Base-by-base conservation (phyloP, 2,113 vertebrate genomes). In the Condylura cristata region DNA sequence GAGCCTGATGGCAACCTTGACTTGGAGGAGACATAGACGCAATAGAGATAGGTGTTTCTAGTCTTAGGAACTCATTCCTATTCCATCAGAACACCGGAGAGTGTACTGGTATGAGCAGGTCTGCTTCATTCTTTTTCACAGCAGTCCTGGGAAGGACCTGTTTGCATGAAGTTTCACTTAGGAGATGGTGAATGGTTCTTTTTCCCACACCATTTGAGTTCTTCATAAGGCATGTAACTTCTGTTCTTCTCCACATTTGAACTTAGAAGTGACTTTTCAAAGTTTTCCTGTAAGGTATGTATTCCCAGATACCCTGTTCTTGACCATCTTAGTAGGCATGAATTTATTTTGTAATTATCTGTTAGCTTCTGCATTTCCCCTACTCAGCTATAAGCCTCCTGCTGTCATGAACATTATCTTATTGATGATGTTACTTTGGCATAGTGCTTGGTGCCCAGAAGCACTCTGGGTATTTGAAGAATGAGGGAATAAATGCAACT, bases 101-200 rank as follows among this genome's bases (percentile, higher is more conserved):
- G 14, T 68, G 26, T 83, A 56, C 80, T 85, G 56, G n/a, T 87
- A 17, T 72, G 34, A 63, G 80, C 14, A 41, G 39, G 30, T 41
- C 86, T 75, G 53, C 58, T 95, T 89, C 70, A 56, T 80, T 88
- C 65, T 41, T 96, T 94, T 94, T 90, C 76, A 76, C 39, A 91
- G 84, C 58, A 91, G 4, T 34, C 53, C 41, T 12, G 32, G 71
- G 75, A 92, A 90, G 51, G 48, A 75, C 18, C 30, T 39, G 0
- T 93, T 91, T 84, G 79, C 61, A 48, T 41, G 58, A 68, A 65
- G 48, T 3, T 94, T 86, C 61, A 53, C 65, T 91, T 81, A 56
- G 65, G 51, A 61, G 60, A 41, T 65, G 26, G 61, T 60, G 13
- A 46, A 6, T 34, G 44, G 76, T 56, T 82, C 41, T 37, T 71